Base-by-base conservation (phyloP, 2,113 vertebrate genomes). In the Tragulus kanchil region DNA sequence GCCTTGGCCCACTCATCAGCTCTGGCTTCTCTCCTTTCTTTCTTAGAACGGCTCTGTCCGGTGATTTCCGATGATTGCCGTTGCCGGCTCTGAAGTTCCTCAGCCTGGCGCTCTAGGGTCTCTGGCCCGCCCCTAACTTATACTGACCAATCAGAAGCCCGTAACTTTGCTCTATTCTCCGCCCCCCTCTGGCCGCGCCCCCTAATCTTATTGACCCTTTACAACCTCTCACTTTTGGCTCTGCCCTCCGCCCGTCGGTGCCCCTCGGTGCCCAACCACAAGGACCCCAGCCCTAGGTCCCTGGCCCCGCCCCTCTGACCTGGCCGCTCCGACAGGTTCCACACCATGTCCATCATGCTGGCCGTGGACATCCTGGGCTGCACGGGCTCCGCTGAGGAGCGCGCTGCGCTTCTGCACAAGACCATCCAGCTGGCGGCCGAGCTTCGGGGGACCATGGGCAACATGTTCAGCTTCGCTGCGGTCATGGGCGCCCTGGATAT, bases 311-410 rank as follows among this genome's bases (percentile, higher is more conserved):
- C 48, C 75, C 75, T 58, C 58, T 59, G 3, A 98, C 75, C 97
- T 1, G 0, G 42, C 78, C 52, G 0, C 73, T 77, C 0, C 0
- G 36, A 28, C 98, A 99, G 99, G 98, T 99, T 99, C 97, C 99
- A 99, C 98, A 99, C 99, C 97, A 99, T 99, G 99, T 99, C 99
- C 84, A 99, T 99, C 97, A 99, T 99, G 99, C 99, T 99, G 50
- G 99, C 99, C 0, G 99, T 99, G 97, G 99, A 99, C 97, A 99
- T 99, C 96, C 98, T 99, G 90, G 99, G 99, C 97, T 99, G 99
- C 90, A 99, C 99, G 0, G 99, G 99, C 71, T 99, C 99, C 67
- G 99, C 98, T 0, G 99, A 99, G 98, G 99, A 99, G 98, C 98
- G 99, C 45, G 99, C 99, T 0, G 98, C 99, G 2, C 99, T 99